Evolutionary conservation across 1,140 invertebrate genomes (phyloP).

Genomic region (Neuroterus valhalla): DNA sequence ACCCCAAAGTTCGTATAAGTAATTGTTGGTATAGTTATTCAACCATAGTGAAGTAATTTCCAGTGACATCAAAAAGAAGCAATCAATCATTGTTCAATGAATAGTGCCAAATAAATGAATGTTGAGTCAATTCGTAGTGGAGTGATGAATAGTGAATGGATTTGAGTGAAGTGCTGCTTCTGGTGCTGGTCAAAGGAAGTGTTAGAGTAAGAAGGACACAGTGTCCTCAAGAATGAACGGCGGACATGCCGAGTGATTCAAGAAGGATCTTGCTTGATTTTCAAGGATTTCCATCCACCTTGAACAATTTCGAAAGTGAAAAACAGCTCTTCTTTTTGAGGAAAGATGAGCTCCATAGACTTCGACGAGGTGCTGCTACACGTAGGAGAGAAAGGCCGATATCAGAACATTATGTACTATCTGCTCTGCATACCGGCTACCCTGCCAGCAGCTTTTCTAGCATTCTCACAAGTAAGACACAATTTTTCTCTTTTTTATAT

Average conservation of each 20-base stretch:
- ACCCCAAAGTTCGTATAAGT: too few relatives aligned
- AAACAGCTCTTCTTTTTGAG: constrained; percentile 46
- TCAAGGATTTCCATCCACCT: constrained; percentile 7
- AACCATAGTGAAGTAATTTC: too few relatives aligned
- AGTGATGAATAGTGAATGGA: background rate
- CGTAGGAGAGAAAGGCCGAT: constrained; percentile 81
- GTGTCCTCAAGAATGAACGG: constrained; percentile 47
- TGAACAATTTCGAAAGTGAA: background rate
- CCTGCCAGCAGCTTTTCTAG: constrained; percentile 81
- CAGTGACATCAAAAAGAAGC: too few relatives aligned
- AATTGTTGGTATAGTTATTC: too few relatives aligned
- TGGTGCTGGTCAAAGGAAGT: constrained; percentile 4
- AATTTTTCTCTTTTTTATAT: background rate
- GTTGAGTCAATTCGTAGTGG: background rate
- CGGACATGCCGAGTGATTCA: constrained; percentile 66
- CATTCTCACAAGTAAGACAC: constrained; percentile 79
- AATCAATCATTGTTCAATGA: too few relatives aligned
- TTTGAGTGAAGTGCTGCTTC: constrained; percentile 21
- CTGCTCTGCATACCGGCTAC: constrained; percentile 81
- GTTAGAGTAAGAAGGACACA: background rate
- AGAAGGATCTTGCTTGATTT: constrained; percentile 38
- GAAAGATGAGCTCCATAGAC: constrained; percentile 77
- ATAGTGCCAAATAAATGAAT: background rate
- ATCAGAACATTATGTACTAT: constrained; percentile 82
- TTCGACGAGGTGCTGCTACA: constrained; percentile 81